Evolutionary conservation across 2,113 vertebrate genomes (phyloP), one percentile per base, ranked within the genome.

Genomic region (Lontra canadensis): DNA sequence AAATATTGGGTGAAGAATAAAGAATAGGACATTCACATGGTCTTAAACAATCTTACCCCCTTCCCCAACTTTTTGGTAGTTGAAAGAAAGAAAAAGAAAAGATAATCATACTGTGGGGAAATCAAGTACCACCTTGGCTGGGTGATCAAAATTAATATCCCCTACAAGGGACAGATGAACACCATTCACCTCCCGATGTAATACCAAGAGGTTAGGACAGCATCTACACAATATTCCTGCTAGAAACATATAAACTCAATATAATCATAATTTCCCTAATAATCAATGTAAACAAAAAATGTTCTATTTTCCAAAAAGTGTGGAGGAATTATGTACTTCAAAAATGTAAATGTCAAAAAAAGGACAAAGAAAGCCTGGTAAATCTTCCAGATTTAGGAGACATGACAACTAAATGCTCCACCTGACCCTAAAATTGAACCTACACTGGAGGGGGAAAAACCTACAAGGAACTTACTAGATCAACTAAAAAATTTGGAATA

Each of bases 371-470:
- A 36, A 91, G n/a, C 10, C 90, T 93, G 29, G 44, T 36, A 79
- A 94, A 86, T 71, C 23, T 69, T 96, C 59, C 55, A 78, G 55
- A 78, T 86, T 96, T 88, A 89, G 80, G 49, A 96, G 36, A 84
- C 3, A 31, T 74, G 57, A 78, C 74, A 82, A n/a, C 23, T 92
- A 97, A 94, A 71, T 79, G 90, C 81, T 93, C 39, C 81, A 42
- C 44, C 82, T 96, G 39, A 90, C 59, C 74, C 86, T 83, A 52
- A 96, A 92, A 90, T 78, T 86, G 49, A 95, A 80, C 78, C 25
- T 84, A 3, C 14, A 20, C 81, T 93, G 17, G 29, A 84, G 52
- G 87, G 29, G 36, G 80, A 20, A 82, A 88, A 57, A 82, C 15
- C 61, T 90, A 76, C 18, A 74, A 74, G 55, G 21, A 15, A 42